Evolutionary conservation across 2,113 vertebrate species (phyloP).

Genomic region (Nibea coibor): DNA sequence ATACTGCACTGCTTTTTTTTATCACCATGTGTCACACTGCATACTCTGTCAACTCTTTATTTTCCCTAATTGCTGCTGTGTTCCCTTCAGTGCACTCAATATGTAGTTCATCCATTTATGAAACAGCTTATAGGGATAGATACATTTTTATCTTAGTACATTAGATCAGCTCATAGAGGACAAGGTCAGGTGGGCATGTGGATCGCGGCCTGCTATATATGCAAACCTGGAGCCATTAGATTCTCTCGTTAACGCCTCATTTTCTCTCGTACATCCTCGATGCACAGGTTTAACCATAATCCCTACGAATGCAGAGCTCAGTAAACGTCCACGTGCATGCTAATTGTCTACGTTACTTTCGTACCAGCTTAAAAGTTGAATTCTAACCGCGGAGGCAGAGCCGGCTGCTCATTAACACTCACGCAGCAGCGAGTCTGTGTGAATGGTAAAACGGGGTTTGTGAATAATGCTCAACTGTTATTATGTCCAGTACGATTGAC

Average conservation of each 20-base stretch:
- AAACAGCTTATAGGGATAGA: background rate
- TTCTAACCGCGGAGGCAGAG: background rate
- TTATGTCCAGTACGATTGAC: background rate
- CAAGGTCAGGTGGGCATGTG: slow-evolving; percentile 1
- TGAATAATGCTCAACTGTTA: background rate
- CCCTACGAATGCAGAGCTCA: background rate
- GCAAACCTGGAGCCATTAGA: background rate
- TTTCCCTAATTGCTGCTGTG: background rate
- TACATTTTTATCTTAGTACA: background rate
- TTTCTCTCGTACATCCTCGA: background rate
- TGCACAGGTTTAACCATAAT: background rate
- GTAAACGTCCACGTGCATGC: background rate
- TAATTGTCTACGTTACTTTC: background rate
- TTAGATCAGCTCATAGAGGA: background rate
- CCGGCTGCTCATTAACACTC: background rate
- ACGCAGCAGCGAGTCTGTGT: background rate
- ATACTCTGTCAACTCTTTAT: background rate
- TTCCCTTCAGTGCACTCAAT: background rate
- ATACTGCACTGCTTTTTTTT: background rate
- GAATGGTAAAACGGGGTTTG: background rate
- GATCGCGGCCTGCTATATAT: background rate
- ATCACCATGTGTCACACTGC: background rate
- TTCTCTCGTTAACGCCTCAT: background rate
- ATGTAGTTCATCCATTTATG: background rate
- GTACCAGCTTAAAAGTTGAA: background rate